phyloP scores from a whole-genome alignment of 53 echinoderm and acorn worm genomes.

The Pentamera pediparva region DNA sequence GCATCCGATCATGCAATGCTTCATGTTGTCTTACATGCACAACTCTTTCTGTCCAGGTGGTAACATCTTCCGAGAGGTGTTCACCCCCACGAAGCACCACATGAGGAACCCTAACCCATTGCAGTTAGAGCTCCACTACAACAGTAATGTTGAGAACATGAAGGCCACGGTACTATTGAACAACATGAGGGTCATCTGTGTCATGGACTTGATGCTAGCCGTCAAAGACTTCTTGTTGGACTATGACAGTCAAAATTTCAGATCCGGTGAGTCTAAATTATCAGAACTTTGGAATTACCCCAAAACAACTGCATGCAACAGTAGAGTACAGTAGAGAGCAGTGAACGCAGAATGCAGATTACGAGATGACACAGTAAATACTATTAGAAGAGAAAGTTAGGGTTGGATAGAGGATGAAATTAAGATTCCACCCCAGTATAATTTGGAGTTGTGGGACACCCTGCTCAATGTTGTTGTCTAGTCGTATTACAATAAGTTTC shows the following conservation, averaged over 20 bases:
- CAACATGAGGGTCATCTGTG: conserved; percentile 96
- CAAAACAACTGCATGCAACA: too few relatives aligned
- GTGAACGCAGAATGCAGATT: too few relatives aligned
- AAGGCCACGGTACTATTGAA: conserved; percentile 85
- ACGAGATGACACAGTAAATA: too few relatives aligned
- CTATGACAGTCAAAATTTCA: conserved; percentile 64
- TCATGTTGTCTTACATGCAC: background rate
- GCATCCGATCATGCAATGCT: too few relatives aligned
- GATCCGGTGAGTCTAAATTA: conserved; percentile 36
- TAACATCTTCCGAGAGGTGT: conserved; percentile 87
- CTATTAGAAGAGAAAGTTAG: too few relatives aligned
- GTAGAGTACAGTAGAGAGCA: too few relatives aligned
- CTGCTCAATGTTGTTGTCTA: too few relatives aligned
- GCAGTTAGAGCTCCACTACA: conserved; percentile 92
- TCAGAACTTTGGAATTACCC: too few relatives aligned
- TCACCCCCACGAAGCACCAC: conserved; percentile 87
- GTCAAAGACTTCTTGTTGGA: conserved; percentile 87
- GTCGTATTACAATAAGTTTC: too few relatives aligned
- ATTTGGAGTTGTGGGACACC: background rate
- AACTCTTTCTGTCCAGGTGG: conserved; percentile 28
- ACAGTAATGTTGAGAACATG: conserved; percentile 60
- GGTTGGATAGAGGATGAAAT: too few relatives aligned
- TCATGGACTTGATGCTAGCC: conserved; percentile 80
- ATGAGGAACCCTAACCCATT: conserved; percentile 85
- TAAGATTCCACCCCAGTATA: too few relatives aligned